A percentile compares a stretch with the other conserved stretches of the same genome.
phyloP scores from a whole-genome alignment of 37 sponge, comb jelly and placozoan genomes.

The Spongilla lacustris region DNA sequence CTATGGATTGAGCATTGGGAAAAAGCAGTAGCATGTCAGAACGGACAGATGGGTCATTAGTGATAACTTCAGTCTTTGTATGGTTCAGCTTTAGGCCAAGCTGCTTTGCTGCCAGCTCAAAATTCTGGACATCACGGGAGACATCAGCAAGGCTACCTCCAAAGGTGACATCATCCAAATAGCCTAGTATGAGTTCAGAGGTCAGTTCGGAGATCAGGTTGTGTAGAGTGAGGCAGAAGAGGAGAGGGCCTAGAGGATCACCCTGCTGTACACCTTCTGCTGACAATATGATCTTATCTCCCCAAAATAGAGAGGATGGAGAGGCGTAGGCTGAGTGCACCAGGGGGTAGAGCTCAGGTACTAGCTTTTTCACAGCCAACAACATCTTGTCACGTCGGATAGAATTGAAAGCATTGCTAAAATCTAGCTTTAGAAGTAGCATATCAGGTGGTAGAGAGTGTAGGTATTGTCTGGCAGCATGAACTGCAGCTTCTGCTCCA shows the following conservation, averaged over 20 bases:
- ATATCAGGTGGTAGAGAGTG: background rate
- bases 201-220: background rate
- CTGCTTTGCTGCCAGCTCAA: background rate
- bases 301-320: constrained; percentile 33
- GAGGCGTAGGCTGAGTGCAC: constrained; percentile 45
- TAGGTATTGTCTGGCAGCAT: constrained; percentile 23
- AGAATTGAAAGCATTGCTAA: constrained; percentile 29
- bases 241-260: constrained; percentile 28
- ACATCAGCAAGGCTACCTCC: background rate
- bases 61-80: constrained; percentile 9
- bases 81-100: constrained; percentile 5
- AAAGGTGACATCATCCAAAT: constrained; percentile 18
- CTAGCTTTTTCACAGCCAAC: constrained; percentile 8
- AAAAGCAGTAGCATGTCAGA: too few relatives aligned
- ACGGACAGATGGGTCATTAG: too few relatives aligned
- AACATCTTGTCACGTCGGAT: constrained; percentile 21
- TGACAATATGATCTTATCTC: constrained; percentile 14
- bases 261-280: constrained; percentile 39
- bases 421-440: constrained; percentile 10
- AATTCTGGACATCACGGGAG: background rate
- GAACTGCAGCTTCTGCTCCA: constrained; percentile 25
- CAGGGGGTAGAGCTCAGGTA: background rate
- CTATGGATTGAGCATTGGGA: too few relatives aligned
- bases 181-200: constrained; percentile 12
- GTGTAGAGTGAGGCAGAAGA: constrained; percentile 23